Conservation (phyloP, 2,113 vertebrate genomes). For the Rhineura floridana region DNA sequence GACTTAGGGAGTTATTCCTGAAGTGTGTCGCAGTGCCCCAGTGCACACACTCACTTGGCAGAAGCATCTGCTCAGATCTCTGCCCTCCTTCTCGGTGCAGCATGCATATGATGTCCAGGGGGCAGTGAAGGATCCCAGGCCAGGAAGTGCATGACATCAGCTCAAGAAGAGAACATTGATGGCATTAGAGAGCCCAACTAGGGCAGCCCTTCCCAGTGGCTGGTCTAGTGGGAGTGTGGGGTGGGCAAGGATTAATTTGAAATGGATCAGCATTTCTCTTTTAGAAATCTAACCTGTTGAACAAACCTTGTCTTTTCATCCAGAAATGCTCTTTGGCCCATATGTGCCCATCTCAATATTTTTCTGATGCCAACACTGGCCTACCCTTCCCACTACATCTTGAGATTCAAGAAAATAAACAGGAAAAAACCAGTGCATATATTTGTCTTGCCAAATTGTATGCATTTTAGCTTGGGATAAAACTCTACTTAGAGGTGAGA, state of each 20-base stretch:
- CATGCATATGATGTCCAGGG: background rate
- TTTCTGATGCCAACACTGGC: background rate
- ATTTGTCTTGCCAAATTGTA: background rate
- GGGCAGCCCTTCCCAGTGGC: background rate
- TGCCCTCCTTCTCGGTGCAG: no score
- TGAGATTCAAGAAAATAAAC: background rate
- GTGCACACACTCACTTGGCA: background rate
- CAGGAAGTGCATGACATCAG: background rate
- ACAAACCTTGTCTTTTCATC: no score
- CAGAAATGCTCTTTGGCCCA: no score
- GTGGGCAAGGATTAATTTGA: background rate
- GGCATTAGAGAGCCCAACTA: background rate
- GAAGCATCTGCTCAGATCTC: background rate
- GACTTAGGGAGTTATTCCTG: background rate
- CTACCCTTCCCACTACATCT: background rate
- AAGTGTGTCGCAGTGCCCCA: background rate
- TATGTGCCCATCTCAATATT: no score
- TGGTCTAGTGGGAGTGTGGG: background rate
- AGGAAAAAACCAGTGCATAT: no score
- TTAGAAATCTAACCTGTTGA: background rate
- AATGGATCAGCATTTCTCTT: background rate
- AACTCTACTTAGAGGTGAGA: background rate
- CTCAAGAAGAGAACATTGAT: background rate
- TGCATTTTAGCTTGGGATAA: background rate
- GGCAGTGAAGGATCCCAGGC: background rate